A percentile compares a stretch with the other conserved stretches of the same genome.
phyloP scores from a whole-genome alignment of 2,797 vertebrate species.

The Pachyuromys duprasi region DNA sequence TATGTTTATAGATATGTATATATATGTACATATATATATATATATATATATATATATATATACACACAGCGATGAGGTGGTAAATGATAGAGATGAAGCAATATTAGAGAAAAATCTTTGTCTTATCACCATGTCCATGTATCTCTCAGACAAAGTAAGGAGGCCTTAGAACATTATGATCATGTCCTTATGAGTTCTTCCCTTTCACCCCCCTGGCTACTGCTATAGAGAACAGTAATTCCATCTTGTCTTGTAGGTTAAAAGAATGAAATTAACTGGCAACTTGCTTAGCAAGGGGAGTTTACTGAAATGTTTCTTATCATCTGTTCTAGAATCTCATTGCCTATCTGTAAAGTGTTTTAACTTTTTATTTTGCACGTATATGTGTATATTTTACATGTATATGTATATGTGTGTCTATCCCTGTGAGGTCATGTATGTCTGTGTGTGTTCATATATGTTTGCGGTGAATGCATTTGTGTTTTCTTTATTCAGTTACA shows the following conservation, averaged over 20 bases:
- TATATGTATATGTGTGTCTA: not conserved
- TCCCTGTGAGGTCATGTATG: not conserved
- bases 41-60: no score
- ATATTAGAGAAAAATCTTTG: not conserved
- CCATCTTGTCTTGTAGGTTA: not conserved
- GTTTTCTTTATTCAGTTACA: not conserved
- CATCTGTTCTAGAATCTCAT: not conserved
- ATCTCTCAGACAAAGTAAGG: not conserved
- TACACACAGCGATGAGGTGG: not conserved
- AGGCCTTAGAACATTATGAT: not conserved
- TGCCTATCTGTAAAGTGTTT: not conserved
- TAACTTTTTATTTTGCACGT: not conserved
- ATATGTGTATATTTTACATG: not conserved
- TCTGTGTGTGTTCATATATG: not conserved
- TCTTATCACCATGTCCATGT: no score
- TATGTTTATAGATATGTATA: no score
- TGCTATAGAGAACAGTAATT: not conserved
- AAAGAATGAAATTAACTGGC: not conserved
- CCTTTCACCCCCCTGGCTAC: not conserved
- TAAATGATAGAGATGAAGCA: not conserved
- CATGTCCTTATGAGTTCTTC: not conserved
- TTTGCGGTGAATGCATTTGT: fast-evolving
- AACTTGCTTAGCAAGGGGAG: not conserved
- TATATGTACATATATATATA: no score
- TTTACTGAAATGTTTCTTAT: not conserved